Evolutionary conservation across 2,113 vertebrate species (phyloP).

Genomic region (Clarias batrachus): DNA sequence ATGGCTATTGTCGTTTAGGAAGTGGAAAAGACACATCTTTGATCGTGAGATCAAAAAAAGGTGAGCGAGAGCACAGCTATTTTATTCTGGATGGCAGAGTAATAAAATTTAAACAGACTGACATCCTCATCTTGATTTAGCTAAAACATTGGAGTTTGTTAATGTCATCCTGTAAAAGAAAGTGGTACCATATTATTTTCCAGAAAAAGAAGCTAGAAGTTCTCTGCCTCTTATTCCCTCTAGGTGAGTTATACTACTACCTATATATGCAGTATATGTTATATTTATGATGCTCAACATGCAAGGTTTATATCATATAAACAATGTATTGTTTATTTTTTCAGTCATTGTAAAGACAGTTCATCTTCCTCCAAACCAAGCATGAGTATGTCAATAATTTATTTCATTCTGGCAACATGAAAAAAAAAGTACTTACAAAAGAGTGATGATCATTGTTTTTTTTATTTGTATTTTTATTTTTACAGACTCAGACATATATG

Average conservation of each 20-base stretch:
- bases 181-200: conserved; percentile 34
- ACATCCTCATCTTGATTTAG: not conserved
- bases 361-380: not conserved
- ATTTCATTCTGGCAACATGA: not conserved
- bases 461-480: conserved; percentile 27
- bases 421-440: not conserved
- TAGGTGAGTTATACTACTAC: conserved; percentile 54
- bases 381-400: conserved; percentile 43
- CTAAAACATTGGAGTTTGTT: conserved; percentile 4
- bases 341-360: conserved; percentile 1
- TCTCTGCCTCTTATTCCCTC: conserved; percentile 72
- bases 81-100: not conserved
- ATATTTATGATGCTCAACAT: not conserved
- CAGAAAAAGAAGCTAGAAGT: conserved; percentile 60
- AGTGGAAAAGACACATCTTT: conserved; percentile 70
- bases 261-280: not conserved
- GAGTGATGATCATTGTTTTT: not conserved
- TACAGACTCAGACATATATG: conserved; percentile 87
- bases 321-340: conserved; percentile 12
- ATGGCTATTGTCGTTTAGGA: conserved; percentile 86
- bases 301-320: not conserved
- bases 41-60: conserved; percentile 76
- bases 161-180: not conserved
- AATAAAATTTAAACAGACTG: not conserved
- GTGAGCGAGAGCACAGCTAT: conserved; percentile 56